Percentiles rank a stretch among this genome's conserved stretches.
Conservation (phyloP, 2,888 invertebrate genomes). For the Seira ritae region DNA sequence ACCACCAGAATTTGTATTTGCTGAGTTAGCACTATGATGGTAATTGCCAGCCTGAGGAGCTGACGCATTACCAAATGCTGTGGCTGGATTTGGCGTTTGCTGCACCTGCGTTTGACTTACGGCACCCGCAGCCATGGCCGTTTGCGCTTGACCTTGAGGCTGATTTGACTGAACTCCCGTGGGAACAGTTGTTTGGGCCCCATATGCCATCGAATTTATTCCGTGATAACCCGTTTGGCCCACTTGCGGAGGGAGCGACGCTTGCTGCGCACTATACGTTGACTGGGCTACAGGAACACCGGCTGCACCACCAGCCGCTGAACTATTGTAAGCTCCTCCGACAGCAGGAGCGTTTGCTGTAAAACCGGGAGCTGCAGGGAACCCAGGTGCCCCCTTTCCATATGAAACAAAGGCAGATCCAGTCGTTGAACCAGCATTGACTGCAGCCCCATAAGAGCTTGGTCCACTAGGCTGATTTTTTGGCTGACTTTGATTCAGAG, state of each 20-base stretch:
- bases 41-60: constrained; percentile 64
- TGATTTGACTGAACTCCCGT: constrained; percentile 63
- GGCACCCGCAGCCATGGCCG: constrained; percentile 50
- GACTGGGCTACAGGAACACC: constrained; percentile 52
- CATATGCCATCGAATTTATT: constrained; percentile 66
- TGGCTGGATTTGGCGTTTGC: constrained; percentile 49
- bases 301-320: constrained; percentile 48
- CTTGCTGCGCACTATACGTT: constrained; percentile 61
- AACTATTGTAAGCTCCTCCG: constrained; percentile 58
- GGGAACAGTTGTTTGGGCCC: constrained; percentile 63
- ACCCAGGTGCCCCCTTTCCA: constrained; percentile 71
- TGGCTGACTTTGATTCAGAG: constrained; percentile 63
- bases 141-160: constrained; percentile 60
- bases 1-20: constrained; percentile 51
- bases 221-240: constrained; percentile 64
- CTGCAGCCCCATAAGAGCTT: constrained; percentile 66
- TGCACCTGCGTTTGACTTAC: constrained; percentile 52
- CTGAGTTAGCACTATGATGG: constrained; percentile 62
- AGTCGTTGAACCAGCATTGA: constrained; percentile 63
- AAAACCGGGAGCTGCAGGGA: constrained; percentile 71
- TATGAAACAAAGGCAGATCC: constrained; percentile 73
- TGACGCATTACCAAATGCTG: constrained; percentile 49
- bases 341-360: constrained; percentile 61
- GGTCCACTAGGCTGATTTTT: constrained; percentile 65
- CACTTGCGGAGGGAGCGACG: constrained; percentile 58